Conservation (phyloP, 2,888 invertebrate species). For the Drosophila melanocephala region DNA sequence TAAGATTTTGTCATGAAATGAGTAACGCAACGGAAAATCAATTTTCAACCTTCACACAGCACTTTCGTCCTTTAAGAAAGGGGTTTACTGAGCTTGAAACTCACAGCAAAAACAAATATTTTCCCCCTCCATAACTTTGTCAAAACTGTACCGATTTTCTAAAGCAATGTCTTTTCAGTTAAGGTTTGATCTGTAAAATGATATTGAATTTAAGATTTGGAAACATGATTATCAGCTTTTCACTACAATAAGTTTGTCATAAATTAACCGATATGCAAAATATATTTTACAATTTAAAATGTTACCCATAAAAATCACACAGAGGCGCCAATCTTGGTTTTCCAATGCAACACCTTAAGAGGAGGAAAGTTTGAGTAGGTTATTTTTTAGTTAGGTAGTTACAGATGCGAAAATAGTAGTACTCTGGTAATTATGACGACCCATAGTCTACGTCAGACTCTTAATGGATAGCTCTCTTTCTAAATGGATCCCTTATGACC, state of each 20-base stretch:
- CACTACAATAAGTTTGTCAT: not conserved
- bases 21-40: not conserved
- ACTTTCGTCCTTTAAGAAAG: not conserved
- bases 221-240: not conserved
- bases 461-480: not conserved
- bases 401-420: not conserved
- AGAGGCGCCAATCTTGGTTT: not conserved
- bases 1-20: not conserved
- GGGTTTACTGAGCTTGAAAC: not conserved
- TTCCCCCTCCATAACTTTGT: not conserved
- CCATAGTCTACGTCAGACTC: not conserved
- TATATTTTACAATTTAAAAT: not conserved
- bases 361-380: not conserved
- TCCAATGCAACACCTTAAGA: not conserved
- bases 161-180: not conserved
- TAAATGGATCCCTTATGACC: not conserved
- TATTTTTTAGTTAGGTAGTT: not conserved
- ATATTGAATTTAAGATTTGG: not conserved
- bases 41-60: not conserved
- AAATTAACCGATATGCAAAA: not conserved
- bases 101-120: not conserved
- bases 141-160: not conserved
- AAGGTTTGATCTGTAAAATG: not conserved
- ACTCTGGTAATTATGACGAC: not conserved
- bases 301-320: not conserved